Conservation (phyloP, 2,797 vertebrate genomes). For the Acipenser transmontanus region DNA sequence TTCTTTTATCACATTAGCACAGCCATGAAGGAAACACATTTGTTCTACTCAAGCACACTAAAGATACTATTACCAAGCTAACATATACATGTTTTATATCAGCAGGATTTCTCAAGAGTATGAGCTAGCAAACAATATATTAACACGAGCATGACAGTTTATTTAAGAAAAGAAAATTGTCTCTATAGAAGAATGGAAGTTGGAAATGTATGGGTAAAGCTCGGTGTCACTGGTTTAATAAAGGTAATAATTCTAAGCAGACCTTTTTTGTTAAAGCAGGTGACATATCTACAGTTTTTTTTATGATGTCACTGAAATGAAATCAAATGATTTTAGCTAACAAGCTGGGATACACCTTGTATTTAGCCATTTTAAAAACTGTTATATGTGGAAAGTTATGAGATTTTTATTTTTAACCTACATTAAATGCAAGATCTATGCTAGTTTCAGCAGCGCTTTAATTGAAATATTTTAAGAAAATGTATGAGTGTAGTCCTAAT, state of each 20-base stretch:
- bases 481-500: conserved; percentile 30
- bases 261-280: conserved; percentile 71
- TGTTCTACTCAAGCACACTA: conserved; percentile 99
- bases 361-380: conserved; percentile 47
- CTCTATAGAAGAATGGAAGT: conserved; percentile 85
- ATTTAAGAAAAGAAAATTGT: conserved; percentile 99
- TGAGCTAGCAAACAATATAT: conserved; percentile 94
- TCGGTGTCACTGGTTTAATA: conserved; percentile 87
- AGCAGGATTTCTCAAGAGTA: conserved; percentile 79
- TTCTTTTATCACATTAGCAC: conserved; percentile 97
- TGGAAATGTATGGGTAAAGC: conserved; percentile 84
- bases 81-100: conserved; percentile 99
- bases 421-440: conserved; percentile 28
- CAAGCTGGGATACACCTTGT: conserved; percentile 67
- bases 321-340: conserved; percentile 48
- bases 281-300: conserved; percentile 66
- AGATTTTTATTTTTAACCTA: conserved; percentile 22
- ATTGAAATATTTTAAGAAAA: conserved; percentile 31
- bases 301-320: conserved; percentile 73
- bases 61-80: conserved; percentile 99
- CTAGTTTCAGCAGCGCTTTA: conserved; percentile 16
- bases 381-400: conserved; percentile 41
- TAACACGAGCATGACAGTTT: conserved; percentile 99
- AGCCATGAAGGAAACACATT: conserved; percentile 92
- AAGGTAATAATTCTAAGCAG: conserved; percentile 86